Percentiles rank a stretch among this genome's conserved stretches.
Evolutionary conservation across 2,113 vertebrate species (phyloP).

Genomic region (Lophotis ruficrista): DNA sequence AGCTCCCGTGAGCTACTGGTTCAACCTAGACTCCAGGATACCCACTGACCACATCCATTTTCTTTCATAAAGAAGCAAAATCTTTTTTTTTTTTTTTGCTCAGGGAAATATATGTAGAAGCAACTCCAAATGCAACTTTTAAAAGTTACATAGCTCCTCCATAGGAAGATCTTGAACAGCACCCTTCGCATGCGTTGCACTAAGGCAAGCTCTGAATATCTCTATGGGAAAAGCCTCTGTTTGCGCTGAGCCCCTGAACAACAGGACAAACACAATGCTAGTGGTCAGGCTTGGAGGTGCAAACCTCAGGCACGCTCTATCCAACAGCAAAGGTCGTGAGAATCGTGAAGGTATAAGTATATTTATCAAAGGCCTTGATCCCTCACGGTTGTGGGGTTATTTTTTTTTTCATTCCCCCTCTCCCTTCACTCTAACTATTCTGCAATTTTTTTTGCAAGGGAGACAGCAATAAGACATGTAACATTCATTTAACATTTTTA

Average conservation of each 20-base stretch:
- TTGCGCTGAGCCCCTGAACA: not conserved
- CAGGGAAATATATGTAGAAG: not conserved
- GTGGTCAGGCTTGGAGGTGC: not conserved
- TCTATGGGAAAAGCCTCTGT: not conserved
- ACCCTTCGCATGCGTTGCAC: no score
- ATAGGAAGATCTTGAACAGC: not conserved
- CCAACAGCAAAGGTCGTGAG: not conserved
- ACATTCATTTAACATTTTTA: not conserved
- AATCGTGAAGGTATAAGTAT: not conserved
- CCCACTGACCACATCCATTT: not conserved
- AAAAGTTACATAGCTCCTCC: accelerated
- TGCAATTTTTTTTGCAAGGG: not conserved
- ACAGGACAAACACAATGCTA: not conserved
- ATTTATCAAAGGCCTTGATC: not conserved
- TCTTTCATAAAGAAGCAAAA: not conserved
- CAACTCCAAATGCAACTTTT: not conserved
- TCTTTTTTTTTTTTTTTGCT: not conserved
- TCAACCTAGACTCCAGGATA: not conserved
- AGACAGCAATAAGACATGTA: not conserved
- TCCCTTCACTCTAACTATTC: not conserved
- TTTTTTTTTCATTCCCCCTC: not conserved
- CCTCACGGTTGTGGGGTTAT: not conserved
- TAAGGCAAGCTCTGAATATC: not conserved
- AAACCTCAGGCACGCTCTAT: not conserved
- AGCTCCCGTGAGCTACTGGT: not conserved